phyloP scores from a whole-genome alignment of 2,888 invertebrate genomes.

The Chironomus tentans region DNA sequence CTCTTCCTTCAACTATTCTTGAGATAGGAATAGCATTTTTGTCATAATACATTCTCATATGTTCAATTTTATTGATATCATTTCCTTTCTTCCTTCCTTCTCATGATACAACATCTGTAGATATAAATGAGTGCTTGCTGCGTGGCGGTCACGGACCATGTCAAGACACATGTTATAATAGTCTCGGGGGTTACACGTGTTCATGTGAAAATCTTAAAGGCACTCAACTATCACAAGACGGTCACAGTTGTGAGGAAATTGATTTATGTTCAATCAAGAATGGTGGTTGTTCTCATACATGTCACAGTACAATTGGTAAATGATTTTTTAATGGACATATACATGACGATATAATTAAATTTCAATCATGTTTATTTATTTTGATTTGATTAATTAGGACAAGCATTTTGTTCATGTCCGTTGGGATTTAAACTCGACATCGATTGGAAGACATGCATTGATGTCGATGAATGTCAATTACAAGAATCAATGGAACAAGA shows the following conservation, averaged over 20 bases:
- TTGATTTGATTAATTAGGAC: conserved; percentile 24
- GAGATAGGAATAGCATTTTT: no score
- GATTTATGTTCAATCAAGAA: conserved; percentile 30
- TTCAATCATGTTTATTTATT: no score
- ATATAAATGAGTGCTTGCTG: conserved; percentile 49
- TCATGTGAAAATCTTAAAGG: conserved; percentile 47
- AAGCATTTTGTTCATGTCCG: conserved; percentile 39
- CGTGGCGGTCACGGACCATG: conserved; percentile 52
- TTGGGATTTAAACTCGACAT: conserved; percentile 36
- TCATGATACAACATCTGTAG: conserved; percentile 32
- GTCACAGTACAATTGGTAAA: conserved; percentile 30
- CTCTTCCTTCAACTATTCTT: no score
- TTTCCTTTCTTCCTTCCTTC: not conserved
- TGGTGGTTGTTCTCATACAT: conserved; percentile 31
- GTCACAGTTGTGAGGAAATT: conserved; percentile 42
- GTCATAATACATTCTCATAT: not conserved
- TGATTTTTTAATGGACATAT: not conserved
- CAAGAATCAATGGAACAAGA: conserved; percentile 36
- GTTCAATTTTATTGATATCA: not conserved
- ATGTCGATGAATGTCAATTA: conserved; percentile 45
- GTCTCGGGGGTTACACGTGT: conserved; percentile 48
- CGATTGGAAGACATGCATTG: conserved; percentile 37
- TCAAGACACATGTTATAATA: conserved; percentile 50
- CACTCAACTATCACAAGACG: conserved; percentile 46
- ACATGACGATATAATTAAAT: no score